Conservation (phyloP, 2,113 vertebrate genomes). For the Fukomys damarensis region DNA sequence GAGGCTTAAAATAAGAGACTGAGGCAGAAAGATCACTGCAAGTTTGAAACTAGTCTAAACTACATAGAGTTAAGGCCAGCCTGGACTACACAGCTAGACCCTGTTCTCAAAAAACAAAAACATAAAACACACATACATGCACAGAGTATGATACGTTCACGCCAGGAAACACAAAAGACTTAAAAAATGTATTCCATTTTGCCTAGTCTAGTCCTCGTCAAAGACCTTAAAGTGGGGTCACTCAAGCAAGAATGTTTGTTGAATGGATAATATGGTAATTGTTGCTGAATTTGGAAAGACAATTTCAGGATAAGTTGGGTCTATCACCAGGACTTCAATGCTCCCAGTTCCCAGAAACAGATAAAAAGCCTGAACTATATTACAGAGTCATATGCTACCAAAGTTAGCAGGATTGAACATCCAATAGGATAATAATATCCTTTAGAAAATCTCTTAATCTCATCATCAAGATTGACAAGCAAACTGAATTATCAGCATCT, state of each 20-base stretch:
- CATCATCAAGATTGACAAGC: constrained; percentile 55
- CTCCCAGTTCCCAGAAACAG: not conserved
- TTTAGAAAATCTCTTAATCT: constrained; percentile 61
- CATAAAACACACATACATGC: not conserved
- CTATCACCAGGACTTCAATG: not conserved
- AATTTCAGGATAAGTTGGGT: constrained; percentile 28
- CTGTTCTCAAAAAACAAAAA: not conserved
- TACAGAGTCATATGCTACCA: not conserved
- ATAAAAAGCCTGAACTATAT: constrained; percentile 47
- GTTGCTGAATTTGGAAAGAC: not conserved
- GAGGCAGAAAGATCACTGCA: not conserved
- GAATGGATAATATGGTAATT: constrained; percentile 3
- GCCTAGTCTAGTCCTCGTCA: not conserved
- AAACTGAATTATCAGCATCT: constrained; percentile 41
- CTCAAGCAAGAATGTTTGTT: not conserved
- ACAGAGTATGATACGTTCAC: not conserved
- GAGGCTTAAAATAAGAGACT: not conserved
- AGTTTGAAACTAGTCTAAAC: not conserved
- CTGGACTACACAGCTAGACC: not conserved
- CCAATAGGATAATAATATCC: not conserved
- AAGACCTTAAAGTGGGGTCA: not conserved
- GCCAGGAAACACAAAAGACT: not conserved
- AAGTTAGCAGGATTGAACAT: constrained; percentile 29
- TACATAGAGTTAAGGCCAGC: not conserved
- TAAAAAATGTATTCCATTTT: constrained; percentile 50